Evolutionary conservation across 2,113 vertebrate species (phyloP).

Genomic region (Cercocebus atys): DNA sequence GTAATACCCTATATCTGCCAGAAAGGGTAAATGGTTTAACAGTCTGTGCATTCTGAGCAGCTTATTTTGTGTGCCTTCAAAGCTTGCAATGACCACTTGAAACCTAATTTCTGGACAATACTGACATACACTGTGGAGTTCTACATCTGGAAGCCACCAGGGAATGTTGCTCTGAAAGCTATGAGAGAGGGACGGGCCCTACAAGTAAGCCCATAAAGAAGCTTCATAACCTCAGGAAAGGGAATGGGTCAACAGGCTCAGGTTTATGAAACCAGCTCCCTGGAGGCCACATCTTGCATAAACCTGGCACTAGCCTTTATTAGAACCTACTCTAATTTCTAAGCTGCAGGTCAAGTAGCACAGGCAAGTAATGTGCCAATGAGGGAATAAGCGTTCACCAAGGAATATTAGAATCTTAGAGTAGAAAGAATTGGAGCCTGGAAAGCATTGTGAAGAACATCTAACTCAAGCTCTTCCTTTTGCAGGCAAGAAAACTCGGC

Average conservation of each 20-base stretch:
- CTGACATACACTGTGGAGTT: not conserved
- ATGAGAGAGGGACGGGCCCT: not conserved
- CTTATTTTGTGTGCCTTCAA: not conserved
- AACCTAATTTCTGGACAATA: not conserved
- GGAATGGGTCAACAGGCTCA: not conserved
- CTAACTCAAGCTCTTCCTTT: conserved; percentile 28
- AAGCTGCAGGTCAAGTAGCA: conserved; percentile 30
- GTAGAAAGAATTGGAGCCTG: not conserved
- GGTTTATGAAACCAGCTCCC: not conserved
- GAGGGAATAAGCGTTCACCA: not conserved
- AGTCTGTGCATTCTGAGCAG: conserved; percentile 2
- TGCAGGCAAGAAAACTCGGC: not conserved
- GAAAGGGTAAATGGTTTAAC: conserved; percentile 1
- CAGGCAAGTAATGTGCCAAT: not conserved
- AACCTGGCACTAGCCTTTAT: not conserved
- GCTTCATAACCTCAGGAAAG: not conserved
- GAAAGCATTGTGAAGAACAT: not conserved
- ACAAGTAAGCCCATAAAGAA: not conserved
- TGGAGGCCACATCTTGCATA: not conserved
- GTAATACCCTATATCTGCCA: not conserved
- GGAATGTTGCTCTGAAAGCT: not conserved
- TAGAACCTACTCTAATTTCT: conserved; percentile 50
- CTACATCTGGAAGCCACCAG: not conserved
- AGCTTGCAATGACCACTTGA: not conserved
- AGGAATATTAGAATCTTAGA: not conserved